Conservation (phyloP, 1,140 invertebrate genomes). For the Pollicipes pollicipes region DNA sequence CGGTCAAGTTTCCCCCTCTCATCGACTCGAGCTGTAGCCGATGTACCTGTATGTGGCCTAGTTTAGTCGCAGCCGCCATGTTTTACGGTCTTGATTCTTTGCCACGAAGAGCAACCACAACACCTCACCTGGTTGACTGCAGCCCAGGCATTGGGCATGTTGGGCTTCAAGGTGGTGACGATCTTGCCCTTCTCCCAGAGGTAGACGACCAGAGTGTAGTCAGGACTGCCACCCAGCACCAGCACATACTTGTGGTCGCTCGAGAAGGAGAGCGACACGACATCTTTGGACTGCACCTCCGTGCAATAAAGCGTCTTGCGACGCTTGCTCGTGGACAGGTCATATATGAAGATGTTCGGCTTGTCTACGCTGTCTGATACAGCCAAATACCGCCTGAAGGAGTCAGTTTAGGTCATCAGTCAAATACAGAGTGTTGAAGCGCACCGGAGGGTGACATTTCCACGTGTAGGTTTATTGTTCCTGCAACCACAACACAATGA, state of each 20-base stretch:
- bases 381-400: slow-evolving; percentile 11
- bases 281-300: slow-evolving; percentile 33
- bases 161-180: slow-evolving; percentile 49
- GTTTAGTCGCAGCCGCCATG: too few species aligned
- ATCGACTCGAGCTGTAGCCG: too few species aligned
- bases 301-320: slow-evolving; percentile 27
- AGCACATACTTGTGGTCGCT: slow-evolving; percentile 57
- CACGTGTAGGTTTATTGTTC: too few species aligned
- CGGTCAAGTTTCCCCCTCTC: too few species aligned
- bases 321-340: slow-evolving; percentile 29
- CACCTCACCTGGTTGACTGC: slow-evolving; percentile 1
- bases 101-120: slow-evolving; percentile 7
- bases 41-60: too few species aligned
- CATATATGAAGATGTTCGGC: slow-evolving; percentile 30
- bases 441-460: too few species aligned
- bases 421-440: too few species aligned
- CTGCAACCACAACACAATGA: too few species aligned
- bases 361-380: slow-evolving; percentile 25
- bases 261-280: slow-evolving; percentile 53
- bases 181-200: slow-evolving; percentile 69
- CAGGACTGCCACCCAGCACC: slow-evolving; percentile 54
- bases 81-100: too few species aligned
- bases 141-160: slow-evolving; percentile 18
- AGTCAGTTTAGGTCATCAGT: too few species aligned
- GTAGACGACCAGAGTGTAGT: slow-evolving; percentile 60